These are phyloP conservation scores for Tapirus terrestris DNA, from an alignment of 2,113 vertebrate genomes.

Conservation along the genomic window DNA sequence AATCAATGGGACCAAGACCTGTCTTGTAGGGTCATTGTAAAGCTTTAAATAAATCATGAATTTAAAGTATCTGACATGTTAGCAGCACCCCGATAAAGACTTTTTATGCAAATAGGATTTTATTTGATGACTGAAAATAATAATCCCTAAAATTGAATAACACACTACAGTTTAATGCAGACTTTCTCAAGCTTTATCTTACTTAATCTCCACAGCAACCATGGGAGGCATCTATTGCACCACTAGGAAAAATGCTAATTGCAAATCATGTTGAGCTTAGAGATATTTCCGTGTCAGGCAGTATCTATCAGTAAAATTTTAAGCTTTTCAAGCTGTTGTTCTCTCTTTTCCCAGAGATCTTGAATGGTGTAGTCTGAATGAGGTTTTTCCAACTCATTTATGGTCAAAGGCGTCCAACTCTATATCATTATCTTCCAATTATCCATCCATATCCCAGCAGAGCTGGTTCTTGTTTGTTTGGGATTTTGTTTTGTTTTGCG, in stretches of 20 bases:
- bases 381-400: neutral
- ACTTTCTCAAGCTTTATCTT: neutral
- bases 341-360: neutral
- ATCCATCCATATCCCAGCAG: accelerated
- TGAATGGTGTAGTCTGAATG: accelerated
- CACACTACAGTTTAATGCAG: accelerated
- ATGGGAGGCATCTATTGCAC: accelerated
- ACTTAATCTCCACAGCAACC: neutral
- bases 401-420: accelerated
- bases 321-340: neutral
- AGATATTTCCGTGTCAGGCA: neutral
- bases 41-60: neutral
- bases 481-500: too few species aligned
- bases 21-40: neutral
- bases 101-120: neutral
- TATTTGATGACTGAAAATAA: neutral
- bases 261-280: neutral
- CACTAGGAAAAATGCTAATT: neutral
- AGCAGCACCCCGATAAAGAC: neutral
- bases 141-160: neutral
- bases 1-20: neutral
- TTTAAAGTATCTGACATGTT: neutral
- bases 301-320: neutral
- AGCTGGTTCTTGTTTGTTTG: neutral
- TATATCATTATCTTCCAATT: accelerated